Conservation (phyloP, 2,888 invertebrate species). For the Coremacera marginata region DNA sequence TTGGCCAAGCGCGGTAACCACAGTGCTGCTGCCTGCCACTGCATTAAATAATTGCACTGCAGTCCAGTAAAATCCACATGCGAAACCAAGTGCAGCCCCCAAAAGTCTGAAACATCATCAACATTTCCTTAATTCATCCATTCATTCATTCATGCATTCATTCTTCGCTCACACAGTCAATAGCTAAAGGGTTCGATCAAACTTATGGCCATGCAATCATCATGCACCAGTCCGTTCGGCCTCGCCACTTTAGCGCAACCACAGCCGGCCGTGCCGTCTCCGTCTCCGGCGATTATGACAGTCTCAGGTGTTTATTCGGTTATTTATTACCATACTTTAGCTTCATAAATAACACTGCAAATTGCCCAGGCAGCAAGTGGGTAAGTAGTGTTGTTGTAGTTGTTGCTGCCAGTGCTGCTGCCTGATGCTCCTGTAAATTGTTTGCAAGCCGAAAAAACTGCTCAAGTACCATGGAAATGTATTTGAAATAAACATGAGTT, state of each 20-base stretch:
- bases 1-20: conserved; percentile 1
- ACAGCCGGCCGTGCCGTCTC: conserved; percentile 32
- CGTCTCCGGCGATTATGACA: conserved; percentile 52
- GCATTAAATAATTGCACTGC: conserved; percentile 38
- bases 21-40: conserved; percentile 18
- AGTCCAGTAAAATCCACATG: conserved; percentile 40
- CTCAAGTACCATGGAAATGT: conserved; percentile 8
- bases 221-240: conserved; percentile 29
- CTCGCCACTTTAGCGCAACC: conserved; percentile 42
- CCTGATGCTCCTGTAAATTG: neutral
- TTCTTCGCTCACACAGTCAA: conserved; percentile 31
- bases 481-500: conserved; percentile 27
- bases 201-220: conserved; percentile 38
- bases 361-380: conserved; percentile 45
- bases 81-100: conserved; percentile 32
- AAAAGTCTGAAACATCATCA: conserved; percentile 38
- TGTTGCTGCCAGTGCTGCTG: neutral
- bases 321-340: conserved; percentile 63
- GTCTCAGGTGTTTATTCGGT: conserved; percentile 57
- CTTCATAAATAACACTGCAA: conserved; percentile 57
- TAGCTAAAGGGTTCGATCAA: conserved; percentile 41
- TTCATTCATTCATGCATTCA: conserved; percentile 37
- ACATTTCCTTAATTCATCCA: conserved; percentile 44
- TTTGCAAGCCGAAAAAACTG: neutral
- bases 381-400: neutral